phyloP scores from a whole-genome alignment of 1,140 invertebrate species.

The Teleogryllus occipitalis region DNA sequence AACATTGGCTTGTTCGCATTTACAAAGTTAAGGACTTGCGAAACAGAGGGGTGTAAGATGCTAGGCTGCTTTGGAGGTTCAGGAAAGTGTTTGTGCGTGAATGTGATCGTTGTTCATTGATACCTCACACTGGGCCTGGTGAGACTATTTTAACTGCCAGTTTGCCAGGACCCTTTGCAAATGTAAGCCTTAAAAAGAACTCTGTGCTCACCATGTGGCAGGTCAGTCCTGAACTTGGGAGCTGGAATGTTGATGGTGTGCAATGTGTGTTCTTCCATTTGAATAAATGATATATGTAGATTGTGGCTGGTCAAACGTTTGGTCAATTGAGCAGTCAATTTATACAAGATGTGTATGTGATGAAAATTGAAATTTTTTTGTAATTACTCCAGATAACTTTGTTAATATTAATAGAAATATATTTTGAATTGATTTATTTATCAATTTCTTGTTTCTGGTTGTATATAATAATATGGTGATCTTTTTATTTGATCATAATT shows the following conservation, averaged over 20 bases:
- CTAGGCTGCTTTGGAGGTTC: not conserved
- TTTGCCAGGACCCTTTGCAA: not conserved
- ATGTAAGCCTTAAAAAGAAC: not conserved
- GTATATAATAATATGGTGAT: too few species aligned
- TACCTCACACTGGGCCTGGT: not conserved
- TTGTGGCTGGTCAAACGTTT: not conserved
- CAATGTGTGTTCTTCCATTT: not conserved
- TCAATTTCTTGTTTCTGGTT: too few species aligned
- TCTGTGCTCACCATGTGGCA: not conserved
- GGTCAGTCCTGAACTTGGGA: not conserved
- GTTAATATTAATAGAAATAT: not conserved
- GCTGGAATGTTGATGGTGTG: not conserved
- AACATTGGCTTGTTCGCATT: slow-evolving; percentile 92
- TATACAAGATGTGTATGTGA: not conserved
- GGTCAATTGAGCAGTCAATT: not conserved
- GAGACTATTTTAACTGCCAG: not conserved
- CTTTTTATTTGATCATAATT: too few species aligned
- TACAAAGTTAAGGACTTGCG: slow-evolving; percentile 63
- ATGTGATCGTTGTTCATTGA: not conserved
- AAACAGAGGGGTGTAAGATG: slow-evolving; percentile 8
- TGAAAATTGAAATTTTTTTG: too few species aligned
- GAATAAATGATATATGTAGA: too few species aligned
- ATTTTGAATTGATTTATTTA: not conserved
- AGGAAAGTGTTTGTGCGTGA: not conserved
- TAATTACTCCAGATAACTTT: not conserved